Base-by-base conservation (phyloP, 2,797 vertebrate species). In the Lepus oiostolus region DNA sequence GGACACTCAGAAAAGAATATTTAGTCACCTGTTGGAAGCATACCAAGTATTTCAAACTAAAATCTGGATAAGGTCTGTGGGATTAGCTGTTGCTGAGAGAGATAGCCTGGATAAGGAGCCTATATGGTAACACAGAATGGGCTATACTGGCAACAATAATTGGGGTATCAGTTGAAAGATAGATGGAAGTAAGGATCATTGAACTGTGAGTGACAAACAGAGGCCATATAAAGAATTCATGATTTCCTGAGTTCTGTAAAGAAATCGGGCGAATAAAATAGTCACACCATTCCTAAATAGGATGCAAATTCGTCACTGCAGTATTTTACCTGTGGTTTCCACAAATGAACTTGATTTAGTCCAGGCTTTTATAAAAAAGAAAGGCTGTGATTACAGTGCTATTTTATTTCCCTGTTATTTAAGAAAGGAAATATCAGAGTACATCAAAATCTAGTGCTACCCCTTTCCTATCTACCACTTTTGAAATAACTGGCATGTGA, bases 401-500 rank as follows among this genome's bases (percentile, higher is more conserved):
- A 98, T 95, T 74, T 96, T 98, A 30, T 98, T 98, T 99, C 98
- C 98, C 97, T 99, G 96, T 98, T 98, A 98, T 99, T 99, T 98
- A 98, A 99, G 99, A 99, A 96, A 99, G 98, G 98, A 99, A 99
- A 97, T 98, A 98, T 97, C 98, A 99, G 97, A 99, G 98, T 97
- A 98, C 97, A 96, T 98, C 96, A 97, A 99, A 98, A 98, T 98
- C 99, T 99, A 99, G 99, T 97, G 98, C 98, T 97, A 98, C 98
- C 93, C 99, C 99, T 96, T 98, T 99, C 96, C 98, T 99, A 97
- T 99, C 99, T 87, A 98, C 99, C 99, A 99, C 98, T 98, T 99
- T 99, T 98, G 99, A 99, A 98, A 99, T 99, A 97, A 99, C 99
- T 99, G 99, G 99, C 99, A 98, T 98, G 98, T 99, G 96, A 98